Evolutionary conservation across 2,888 invertebrate species (phyloP), one percentile per base, ranked within the genome.

Genomic region (Maniola hyperantus): DNA sequence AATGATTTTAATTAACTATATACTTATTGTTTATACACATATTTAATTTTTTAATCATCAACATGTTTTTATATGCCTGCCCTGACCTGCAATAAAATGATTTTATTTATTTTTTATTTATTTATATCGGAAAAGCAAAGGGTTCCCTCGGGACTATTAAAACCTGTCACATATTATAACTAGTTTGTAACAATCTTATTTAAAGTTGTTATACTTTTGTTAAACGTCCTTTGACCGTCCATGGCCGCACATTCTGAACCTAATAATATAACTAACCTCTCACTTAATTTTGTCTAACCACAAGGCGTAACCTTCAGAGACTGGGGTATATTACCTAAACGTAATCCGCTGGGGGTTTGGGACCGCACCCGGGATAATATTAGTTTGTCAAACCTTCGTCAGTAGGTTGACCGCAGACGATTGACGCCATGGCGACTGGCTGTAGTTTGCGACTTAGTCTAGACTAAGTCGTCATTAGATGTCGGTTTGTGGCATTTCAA

Each of bases 321-420:
- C 15, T 26, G 46, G 59, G 59, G 59, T 59, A 46, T 33, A 59
- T 59, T 59, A 4, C 42, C 57, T 34, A 34, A 48, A 59, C 11
- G 34, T 46, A 59, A 48, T 59, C 59, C 46, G 18, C 44, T 34
- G 6, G 34, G 15, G 48, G 15, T 33, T 46, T 44, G 46, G 48
- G 33, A 34, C 44, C 36, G 55, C 57, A 34, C 20, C 59, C 15
- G 48, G 34, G 15, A 11, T 15, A 59, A 59, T 48, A 59, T 59
- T 59, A 59, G 46, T 46, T 59, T 48, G 59, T 59, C 59, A 46
- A 59, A 59, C 59, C 59, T 59, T 59, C 59, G 59, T 59, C 59
- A 48, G 15, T 26, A 26, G 26, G 26, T 48, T 46, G 10, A 59
- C 59, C 48, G 34, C 59, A 18, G 18, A 46, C 59, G 57, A 57